Conservation (phyloP, 2,797 vertebrate genomes). For the Ataeniobius toweri region DNA sequence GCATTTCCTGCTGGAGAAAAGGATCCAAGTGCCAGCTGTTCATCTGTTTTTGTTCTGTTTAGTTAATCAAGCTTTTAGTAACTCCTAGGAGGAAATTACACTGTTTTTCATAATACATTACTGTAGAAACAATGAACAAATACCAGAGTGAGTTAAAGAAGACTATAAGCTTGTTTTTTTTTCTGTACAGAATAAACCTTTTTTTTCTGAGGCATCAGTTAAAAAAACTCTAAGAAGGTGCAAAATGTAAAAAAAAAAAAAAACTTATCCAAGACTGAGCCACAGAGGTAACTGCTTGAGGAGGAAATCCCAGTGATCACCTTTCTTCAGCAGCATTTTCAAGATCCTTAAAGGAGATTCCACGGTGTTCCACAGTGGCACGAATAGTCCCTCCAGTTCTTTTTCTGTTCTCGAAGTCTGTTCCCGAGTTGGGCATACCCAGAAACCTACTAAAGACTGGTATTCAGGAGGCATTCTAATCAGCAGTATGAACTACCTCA, state of each 20-base stretch:
- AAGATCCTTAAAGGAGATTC: not conserved
- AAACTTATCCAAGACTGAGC: not conserved
- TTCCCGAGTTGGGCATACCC: not conserved
- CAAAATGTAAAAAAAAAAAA: not conserved
- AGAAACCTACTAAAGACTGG: not conserved
- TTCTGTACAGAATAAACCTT: not conserved
- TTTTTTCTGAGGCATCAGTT: not conserved
- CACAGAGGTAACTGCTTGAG: not conserved
- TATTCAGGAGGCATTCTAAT: not conserved
- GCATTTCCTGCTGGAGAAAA: not conserved
- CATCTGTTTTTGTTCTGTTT: not conserved
- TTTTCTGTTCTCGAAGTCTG: not conserved
- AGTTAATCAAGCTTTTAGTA: not conserved
- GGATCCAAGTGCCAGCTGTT: not conserved
- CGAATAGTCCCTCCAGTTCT: not conserved
- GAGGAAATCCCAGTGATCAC: not conserved
- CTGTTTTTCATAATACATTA: not conserved
- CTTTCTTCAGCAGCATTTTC: not conserved
- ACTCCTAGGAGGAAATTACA: not conserved
- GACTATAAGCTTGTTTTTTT: not conserved
- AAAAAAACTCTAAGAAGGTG: not conserved
- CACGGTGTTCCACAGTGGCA: not conserved
- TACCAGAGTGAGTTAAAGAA: not conserved
- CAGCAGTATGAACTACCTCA: not conserved
- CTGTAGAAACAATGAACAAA: not conserved